Evolutionary conservation across 2,888 invertebrate species (phyloP), one percentile per base, ranked within the genome.

Genomic region (Sylvicola cinctus): DNA sequence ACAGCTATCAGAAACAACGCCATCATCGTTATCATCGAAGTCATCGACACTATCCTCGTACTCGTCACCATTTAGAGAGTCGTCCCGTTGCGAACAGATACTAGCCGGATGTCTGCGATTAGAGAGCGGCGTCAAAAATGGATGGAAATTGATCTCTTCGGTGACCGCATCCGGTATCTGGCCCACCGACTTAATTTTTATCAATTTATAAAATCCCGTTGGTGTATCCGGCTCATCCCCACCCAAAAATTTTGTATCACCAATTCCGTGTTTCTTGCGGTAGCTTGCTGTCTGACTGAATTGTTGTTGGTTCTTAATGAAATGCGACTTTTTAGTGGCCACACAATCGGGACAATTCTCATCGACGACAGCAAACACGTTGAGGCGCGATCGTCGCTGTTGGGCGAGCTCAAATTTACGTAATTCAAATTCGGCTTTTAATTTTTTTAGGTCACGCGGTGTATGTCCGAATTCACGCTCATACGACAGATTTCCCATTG

Each of bases 161-260:
- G 49, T 49, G 0, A 54, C 45, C 23, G 55, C 45, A 43, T 58
- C 57, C 7, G 55, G 54, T 40, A 58, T 58, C 25, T 55, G 57
- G 39, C 58, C 57, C 43, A 58, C 47, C 1, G 58, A 58, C 33
- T 54, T 54, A 46, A 58, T 58, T 39, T 58, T 58, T 34, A 54
- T 38, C 10, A 41, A 29, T 23, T 36, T 34, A 31, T 38, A 35
- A 8, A 23, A 32, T 32, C 29, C 26, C 30, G 28, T 23, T 27
- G 14, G 16, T 10, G 23, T 8, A 27, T 38, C 36, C 5, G 20
- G 20, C 26, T 54, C 53, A 30, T 57, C 57, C 36, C 50, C 52
- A 1, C 57, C 58, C 33, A 58, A 51, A 37, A 57, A 58, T 39
- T 58, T 58, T 31, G 58, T 54, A 43, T 54, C 56, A 36, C 58